Evolutionary conservation across 2,113 vertebrate species (phyloP), one percentile per base, ranked within the genome.

Genomic region (Alectura lathami): DNA sequence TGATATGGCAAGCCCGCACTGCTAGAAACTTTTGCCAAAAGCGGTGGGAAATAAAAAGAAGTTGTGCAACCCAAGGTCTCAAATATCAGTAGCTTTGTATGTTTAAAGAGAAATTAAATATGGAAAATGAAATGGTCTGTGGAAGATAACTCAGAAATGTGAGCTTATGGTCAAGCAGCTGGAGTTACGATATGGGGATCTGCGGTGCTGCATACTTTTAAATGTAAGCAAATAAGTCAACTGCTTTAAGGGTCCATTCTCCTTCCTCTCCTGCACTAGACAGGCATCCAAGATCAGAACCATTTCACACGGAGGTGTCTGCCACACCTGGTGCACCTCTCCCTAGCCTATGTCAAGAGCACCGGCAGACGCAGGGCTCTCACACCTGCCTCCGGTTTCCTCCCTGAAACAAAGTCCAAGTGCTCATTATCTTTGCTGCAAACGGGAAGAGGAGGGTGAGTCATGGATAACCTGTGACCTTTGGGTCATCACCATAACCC

Each of bases 21-120:
- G 62, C 36, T 76, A 91, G 45, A 76, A 79, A 66, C 29, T 85
- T 89, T 69, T 74, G 63, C 67, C 72, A 70, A 93, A 95, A 88
- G 67, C 50, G 57, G 43, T 67, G 23, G 8, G 53, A 83, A 86
- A 47, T 22, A 59, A 76, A 34, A 72, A 68, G 2, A 50, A 69
- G 45, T 64, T 84, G 56, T 45, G 50, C 32, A 79, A 66, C 40
- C 27, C 32, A 69, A 69, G 36, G 76, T 73, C 7, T 78, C 69
- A 76, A 74, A 21, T 54, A 85, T 48, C 59, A 42, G 32, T 17
- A 94, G 32, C 21, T 94, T 78, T 64, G 3, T 27, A 36, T 9
- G 14, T 66, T 72, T 62, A 30, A 88, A 91, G 57, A 48, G 21
- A 94, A 96, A 75, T 5, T 0, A 83, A 83, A 78, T 21, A 56